A percentile compares a stretch with the other conserved stretches of the same genome.
phyloP scores from a whole-genome alignment of 2,888 invertebrate species.

The Acrobasis suavella region DNA sequence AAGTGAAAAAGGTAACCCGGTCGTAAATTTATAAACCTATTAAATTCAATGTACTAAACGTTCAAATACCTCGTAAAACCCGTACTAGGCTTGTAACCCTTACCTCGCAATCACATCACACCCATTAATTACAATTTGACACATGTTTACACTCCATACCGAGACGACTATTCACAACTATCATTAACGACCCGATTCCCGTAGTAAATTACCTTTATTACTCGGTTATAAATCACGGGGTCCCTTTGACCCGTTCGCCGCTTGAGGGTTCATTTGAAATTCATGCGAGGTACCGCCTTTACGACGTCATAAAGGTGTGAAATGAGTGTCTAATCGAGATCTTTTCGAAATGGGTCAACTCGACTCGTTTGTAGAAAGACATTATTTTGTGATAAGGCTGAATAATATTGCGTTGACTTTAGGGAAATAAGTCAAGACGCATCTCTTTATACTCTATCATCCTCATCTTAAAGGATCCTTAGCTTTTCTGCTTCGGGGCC shows the following conservation, averaged over 20 bases:
- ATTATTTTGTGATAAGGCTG: too few relatives aligned
- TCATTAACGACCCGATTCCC: conserved; percentile 48
- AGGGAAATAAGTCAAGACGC: too few relatives aligned
- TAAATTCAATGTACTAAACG: conserved; percentile 6
- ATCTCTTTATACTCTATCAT: too few relatives aligned
- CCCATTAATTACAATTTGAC: conserved; percentile 31
- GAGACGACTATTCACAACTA: conserved; percentile 31
- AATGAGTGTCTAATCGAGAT: conserved; percentile 40
- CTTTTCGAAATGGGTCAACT: conserved; percentile 8
- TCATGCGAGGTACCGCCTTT: conserved; percentile 45
- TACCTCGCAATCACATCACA: conserved; percentile 13
- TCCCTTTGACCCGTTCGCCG: conserved; percentile 37
- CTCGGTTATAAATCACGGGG: conserved; percentile 50
- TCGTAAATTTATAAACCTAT: background rate
- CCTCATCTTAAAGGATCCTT: too few relatives aligned
- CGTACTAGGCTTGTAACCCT: conserved; percentile 9
- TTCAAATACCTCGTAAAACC: conserved; percentile 15
- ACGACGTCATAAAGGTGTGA: conserved; percentile 53
- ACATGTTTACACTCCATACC: conserved; percentile 32
- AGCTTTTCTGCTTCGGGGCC: too few relatives aligned
- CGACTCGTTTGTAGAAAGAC: too few relatives aligned
- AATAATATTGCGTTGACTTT: too few relatives aligned
- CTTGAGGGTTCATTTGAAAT: conserved; percentile 47
- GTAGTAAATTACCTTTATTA: conserved; percentile 55
- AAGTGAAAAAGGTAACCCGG: background rate